Conservation (phyloP, 2,888 invertebrate species). For the Diarsia dahlii region DNA sequence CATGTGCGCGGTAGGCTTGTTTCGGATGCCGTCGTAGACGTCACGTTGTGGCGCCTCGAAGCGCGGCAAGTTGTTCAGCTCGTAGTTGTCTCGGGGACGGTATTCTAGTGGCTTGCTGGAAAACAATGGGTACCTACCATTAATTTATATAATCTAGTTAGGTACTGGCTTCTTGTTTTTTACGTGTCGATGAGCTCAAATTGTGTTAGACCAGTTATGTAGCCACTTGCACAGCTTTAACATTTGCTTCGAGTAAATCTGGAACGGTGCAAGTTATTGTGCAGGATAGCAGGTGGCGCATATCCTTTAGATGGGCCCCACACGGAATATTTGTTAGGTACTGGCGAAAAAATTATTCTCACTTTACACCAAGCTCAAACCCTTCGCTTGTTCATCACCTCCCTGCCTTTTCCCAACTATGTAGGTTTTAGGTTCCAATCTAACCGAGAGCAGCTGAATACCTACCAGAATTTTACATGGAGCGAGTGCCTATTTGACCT, state of each 20-base stretch:
- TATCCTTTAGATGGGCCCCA: too few relatives aligned
- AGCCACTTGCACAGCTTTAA: too few relatives aligned
- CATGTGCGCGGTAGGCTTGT: slow-evolving; percentile 90
- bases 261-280: too few relatives aligned
- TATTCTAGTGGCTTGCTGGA: slow-evolving; percentile 90
- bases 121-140: background rate
- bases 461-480: background rate
- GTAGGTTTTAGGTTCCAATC: background rate
- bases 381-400: background rate
- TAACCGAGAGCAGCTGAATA: background rate
- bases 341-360: background rate
- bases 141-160: background rate
- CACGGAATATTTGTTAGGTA: background rate
- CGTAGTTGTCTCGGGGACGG: slow-evolving; percentile 89
- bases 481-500: background rate
- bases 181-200: too few relatives aligned
- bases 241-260: too few relatives aligned
- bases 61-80: slow-evolving; percentile 80
- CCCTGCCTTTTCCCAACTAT: background rate
- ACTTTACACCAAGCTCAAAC: background rate
- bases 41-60: slow-evolving; percentile 81
- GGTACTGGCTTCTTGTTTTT: too few relatives aligned
- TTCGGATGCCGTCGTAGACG: slow-evolving; percentile 83
- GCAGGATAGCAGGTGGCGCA: too few relatives aligned
- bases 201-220: too few relatives aligned